Conservation (phyloP, 2,797 vertebrate genomes). For the Knipowitschia caucasica region DNA sequence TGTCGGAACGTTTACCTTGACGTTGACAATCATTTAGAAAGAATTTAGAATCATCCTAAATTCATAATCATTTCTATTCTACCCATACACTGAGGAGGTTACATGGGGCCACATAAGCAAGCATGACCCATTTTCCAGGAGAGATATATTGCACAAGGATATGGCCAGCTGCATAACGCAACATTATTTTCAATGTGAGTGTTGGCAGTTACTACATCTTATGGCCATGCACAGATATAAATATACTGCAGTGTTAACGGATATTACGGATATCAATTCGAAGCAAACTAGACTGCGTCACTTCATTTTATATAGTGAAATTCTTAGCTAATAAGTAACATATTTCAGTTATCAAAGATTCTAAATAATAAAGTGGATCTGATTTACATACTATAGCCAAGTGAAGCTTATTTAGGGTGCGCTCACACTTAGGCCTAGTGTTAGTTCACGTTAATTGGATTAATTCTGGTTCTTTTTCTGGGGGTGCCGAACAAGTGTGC, state of each 20-base stretch:
- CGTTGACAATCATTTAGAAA: not conserved
- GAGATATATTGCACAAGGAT: not conserved
- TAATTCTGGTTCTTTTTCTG: no score
- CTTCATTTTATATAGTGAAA: not conserved
- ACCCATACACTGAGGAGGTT: not conserved
- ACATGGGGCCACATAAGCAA: not conserved
- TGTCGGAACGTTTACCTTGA: not conserved
- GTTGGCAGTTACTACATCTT: no score
- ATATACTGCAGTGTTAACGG: slow-evolving; percentile 1
- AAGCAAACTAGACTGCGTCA: no score
- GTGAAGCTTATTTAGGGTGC: no score
- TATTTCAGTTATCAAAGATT: no score
- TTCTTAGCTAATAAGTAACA: not conserved
- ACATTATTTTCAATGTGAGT: not conserved
- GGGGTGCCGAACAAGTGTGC: no score
- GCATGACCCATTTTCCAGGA: not conserved
- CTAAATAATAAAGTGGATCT: no score
- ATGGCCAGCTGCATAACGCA: not conserved
- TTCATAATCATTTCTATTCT: not conserved
- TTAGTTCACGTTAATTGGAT: no score
- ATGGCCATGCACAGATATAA: not conserved
- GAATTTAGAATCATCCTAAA: not conserved
- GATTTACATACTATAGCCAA: no score
- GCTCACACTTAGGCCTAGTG: no score
- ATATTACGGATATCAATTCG: no score